Evolutionary conservation across 2,113 vertebrate genomes (phyloP), one percentile per base, ranked within the genome.

Genomic region (Dipodomys spectabilis): DNA sequence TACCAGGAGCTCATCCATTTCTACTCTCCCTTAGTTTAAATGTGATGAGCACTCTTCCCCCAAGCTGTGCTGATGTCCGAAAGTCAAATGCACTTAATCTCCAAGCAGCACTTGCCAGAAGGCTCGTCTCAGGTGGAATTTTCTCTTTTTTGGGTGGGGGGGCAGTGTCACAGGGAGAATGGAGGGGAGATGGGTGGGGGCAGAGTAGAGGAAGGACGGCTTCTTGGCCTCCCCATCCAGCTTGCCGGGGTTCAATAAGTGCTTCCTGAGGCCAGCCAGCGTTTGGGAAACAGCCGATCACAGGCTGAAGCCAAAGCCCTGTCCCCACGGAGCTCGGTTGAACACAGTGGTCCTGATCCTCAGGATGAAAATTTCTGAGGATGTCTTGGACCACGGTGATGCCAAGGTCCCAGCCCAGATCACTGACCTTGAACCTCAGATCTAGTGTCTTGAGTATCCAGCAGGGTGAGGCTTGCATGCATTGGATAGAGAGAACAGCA

Each of bases 21-120:
- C 57, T 87, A 2, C 45, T 86, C 83, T 30, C 45, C 27, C 18
- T 57, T 62, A 13, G 77, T 95, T 86, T 6, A 57, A 89, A 74
- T 64, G 69, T 23, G 71, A 8, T 39, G 35, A 75, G 19, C 20
- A 20, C 7, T 62, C 89, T 28, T 74, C 11, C 22, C 25, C 27
- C 49, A 15, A 27, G 10, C 16, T 20, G 2, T 23, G 49, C 23
- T 78, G 65, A 71, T 79, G 89, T 88, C 27, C 45, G 23, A 64
- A 4, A 27, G 18, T 12, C 60, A 57, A 27, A 68, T 20, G 72
- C 22, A 18, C 25, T 57, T 62, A 71, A 32, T 5, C 30, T 73
- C n/a, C 15, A 44, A 71, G 8, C 12, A 11, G 7, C 2, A 35
- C 62, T 91, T 91, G 77, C 22, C 25, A 20, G 16, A 30, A 77